Base-by-base conservation (phyloP, 1,140 invertebrate genomes). In the Polypedilum vanderplanki region DNA sequence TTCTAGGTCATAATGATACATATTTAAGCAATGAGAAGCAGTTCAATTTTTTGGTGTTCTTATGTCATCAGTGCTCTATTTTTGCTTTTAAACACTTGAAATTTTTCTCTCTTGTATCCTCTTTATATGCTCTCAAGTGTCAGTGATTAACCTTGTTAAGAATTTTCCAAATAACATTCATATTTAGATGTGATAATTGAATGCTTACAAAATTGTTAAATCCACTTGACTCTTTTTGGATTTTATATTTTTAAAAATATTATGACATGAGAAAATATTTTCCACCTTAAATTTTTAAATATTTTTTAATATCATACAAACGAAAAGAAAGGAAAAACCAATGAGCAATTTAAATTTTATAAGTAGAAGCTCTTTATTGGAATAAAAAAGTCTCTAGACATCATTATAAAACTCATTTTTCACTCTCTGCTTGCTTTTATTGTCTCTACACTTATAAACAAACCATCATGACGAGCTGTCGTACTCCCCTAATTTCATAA, bases 131-230 rank as follows among this genome's bases (percentile, higher is more conserved):
- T n/a, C 10, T 57, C 46, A 57, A 57, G 46, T 57, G 46, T 57
- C n/a, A n/a, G 65, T 22, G 20, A 70, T 70, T 70, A 22, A 70
- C 65, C 65, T 70, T 70, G 17, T 7, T 22, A 18, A 70, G 65
- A 18, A 22, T 22, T 70, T 20, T 20, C n/a, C 9, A 18, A 70
- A 57, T 3, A 70, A 70, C 17, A 70, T 20, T 20, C 65, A 18
- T 20, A 70, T 70, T n/a, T 22, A 18, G 18, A 70, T 70, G 65
- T 70, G 65, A 70, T 70, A 70, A 70, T 70, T 70, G 65, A 70
- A 70, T 12, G 65, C 65, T 70, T 70, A 70, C 17, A 70, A 70
- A 70, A 18, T 22, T 20, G 7, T 22, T 20, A 70, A 70, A 4
- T 70, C 65, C 65, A 70, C 65, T 70, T 70, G 65, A 70, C 3